A percentile compares a stretch with the other conserved stretches of the same genome.
phyloP scores from a whole-genome alignment of 2,888 invertebrate genomes.

The Cecidostiba fungosa region DNA sequence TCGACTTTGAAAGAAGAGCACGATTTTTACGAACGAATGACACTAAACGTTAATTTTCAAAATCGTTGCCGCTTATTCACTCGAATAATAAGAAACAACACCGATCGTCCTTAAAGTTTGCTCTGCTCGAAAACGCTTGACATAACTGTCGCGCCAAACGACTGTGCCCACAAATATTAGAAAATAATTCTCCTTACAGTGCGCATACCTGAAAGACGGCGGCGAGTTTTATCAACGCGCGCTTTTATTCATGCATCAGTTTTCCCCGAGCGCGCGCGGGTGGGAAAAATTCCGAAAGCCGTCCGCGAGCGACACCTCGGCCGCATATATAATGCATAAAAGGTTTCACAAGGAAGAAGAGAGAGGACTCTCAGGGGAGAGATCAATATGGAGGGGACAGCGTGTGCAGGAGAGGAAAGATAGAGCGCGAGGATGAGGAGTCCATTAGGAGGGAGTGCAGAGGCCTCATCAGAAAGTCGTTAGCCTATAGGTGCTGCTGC shows the following conservation, averaged over 20 bases:
- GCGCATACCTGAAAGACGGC: background rate
- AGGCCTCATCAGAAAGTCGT: slow-evolving; percentile 79
- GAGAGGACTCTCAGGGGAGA: background rate
- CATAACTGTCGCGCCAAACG: background rate
- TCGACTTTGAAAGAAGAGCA: too few relatives aligned
- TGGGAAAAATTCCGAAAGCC: slow-evolving; percentile 14
- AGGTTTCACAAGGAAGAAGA: slow-evolving; percentile 35
- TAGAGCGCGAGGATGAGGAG: slow-evolving; percentile 65
- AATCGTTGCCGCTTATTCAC: too few relatives aligned
- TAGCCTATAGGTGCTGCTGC: slow-evolving; percentile 68
- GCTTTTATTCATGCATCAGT: slow-evolving; percentile 25
- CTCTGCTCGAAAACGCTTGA: background rate
- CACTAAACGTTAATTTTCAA: too few relatives aligned
- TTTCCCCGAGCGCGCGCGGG: slow-evolving; percentile 4
- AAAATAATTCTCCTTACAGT: background rate
- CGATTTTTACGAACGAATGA: too few relatives aligned
- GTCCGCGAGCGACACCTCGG: slow-evolving; percentile 13
- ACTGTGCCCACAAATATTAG: background rate
- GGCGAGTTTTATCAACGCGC: background rate
- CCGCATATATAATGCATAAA: slow-evolving; percentile 46
- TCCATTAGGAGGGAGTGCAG: slow-evolving; percentile 73
- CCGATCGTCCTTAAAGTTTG: too few relatives aligned
- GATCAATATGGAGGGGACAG: slow-evolving; percentile 40
- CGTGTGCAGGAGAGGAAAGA: slow-evolving; percentile 57
- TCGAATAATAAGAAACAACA: too few relatives aligned